Base-by-base conservation (phyloP, 2,888 invertebrate genomes). In the Physocephala rufipes region DNA sequence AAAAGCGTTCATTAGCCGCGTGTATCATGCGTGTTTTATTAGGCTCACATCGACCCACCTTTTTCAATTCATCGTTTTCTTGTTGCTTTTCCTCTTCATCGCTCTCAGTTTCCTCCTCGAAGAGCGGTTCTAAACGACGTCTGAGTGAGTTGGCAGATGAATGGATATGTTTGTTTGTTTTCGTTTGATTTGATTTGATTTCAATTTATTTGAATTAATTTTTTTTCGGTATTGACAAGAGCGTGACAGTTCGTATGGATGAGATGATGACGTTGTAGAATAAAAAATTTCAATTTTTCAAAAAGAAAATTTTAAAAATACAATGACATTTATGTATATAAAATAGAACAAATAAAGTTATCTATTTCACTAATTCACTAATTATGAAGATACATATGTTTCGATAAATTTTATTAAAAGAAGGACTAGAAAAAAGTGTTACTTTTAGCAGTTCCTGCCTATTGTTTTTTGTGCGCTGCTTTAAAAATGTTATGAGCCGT, bases 51-150 rank as follows among this genome's bases (percentile, higher is more conserved):
- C 82, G 84, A 85, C 84, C 84, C 84, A 85, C 84, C 84, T 85
- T 85, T 85, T 85, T 86, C 76, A 85, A 75, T 78, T 85, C 84
- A 77, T 85, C 84, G 81, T 84, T 84, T 77, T 86, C 86, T 80
- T 83, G 84, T 71, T 85, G 85, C 21, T 84, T 84, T 78, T 86
- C 85, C 74, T 88, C 87, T 74, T 88, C 87, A 74, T 87, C 89
- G 77, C 90, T 91, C 80, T 92, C 92, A 24, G 93, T 92, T 78
- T 95, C 94, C 86, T 95, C 95, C 86, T 95, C 94, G 76, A 93
- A 90, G 7, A 95, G 88, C 65, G 95, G 94, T 83, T 95, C 95
- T 81, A 95, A 86, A 78, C 94, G 90, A 86, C 93, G 88, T 84
- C 92, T 90, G n/a, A n/a, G n/a, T n/a, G n/a, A n/a, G n/a, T n/a